phyloP scores from a whole-genome alignment of 2,113 vertebrate genomes.

The Otocyon megalotis region DNA sequence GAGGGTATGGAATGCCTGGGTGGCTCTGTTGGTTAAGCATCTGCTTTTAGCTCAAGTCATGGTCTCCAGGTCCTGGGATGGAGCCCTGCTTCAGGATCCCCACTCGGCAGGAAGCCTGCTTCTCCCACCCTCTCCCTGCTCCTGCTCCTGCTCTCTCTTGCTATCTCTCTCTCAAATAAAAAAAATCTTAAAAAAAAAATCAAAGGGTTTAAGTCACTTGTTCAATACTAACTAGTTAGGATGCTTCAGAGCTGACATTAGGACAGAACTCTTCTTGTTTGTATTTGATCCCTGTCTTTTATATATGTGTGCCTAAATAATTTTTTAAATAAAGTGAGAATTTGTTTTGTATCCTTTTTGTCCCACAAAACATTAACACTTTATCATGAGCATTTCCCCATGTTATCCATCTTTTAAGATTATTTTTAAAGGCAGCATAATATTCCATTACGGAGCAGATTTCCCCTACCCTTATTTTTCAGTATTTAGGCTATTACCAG shows the following conservation, averaged over 20 bases:
- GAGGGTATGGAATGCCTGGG: too few relatives aligned
- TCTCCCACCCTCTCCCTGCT: too few relatives aligned
- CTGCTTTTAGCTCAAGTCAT: too few relatives aligned
- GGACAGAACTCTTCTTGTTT: conserved; percentile 5
- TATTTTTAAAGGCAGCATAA: conserved; percentile 71
- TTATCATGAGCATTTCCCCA: not conserved
- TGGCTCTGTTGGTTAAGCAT: too few relatives aligned
- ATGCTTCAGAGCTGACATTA: not conserved
- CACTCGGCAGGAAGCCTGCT: too few relatives aligned
- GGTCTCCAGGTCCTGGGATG: too few relatives aligned
- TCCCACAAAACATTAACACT: not conserved
- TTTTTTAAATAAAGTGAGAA: not conserved
- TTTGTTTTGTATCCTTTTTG: not conserved
- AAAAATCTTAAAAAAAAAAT: conserved; percentile 1
- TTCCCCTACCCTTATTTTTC: not conserved
- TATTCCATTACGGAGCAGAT: conserved; percentile 31
- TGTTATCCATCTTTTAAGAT: not conserved
- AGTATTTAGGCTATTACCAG: not conserved
- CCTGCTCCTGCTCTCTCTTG: too few relatives aligned
- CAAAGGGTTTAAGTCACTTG: not conserved
- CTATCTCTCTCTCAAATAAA: too few relatives aligned
- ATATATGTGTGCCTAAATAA: not conserved
- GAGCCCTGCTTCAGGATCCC: too few relatives aligned
- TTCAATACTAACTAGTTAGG: not conserved
- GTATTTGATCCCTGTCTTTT: not conserved